Conservation (phyloP, 2,113 vertebrate species). For the Okapia johnstoni region DNA sequence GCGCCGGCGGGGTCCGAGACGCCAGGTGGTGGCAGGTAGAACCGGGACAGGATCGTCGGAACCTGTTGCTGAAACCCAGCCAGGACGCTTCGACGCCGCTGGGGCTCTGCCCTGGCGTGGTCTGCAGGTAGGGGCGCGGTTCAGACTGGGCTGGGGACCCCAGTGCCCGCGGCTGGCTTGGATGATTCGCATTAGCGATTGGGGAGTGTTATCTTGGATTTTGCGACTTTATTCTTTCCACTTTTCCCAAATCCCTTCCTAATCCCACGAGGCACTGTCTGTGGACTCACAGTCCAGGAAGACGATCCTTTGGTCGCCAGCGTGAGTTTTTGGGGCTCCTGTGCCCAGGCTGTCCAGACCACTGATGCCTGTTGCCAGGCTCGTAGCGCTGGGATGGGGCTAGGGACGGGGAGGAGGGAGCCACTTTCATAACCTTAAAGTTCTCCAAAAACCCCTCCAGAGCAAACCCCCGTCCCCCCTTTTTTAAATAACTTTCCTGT, state of each 20-base stretch:
- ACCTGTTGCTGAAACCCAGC: neutral
- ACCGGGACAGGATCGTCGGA: accelerated
- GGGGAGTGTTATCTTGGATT: neutral
- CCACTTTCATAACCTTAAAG: neutral
- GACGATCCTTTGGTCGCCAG: neutral
- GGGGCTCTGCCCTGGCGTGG: accelerated
- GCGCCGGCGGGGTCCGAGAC: accelerated
- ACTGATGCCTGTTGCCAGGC: too few species aligned
- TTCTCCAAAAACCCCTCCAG: neutral
- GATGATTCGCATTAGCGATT: accelerated
- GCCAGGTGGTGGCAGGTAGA: too few species aligned
- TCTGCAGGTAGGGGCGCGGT: neutral
- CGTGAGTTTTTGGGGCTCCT: neutral
- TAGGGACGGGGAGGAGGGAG: neutral
- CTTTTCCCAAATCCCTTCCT: neutral
- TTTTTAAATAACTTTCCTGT: neutral
- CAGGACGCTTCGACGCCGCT: accelerated
- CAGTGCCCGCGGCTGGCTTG: neutral
- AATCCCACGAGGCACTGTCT: neutral
- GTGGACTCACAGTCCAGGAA: neutral
- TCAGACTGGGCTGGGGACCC: neutral
- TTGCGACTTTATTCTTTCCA: neutral
- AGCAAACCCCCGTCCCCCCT: accelerated
- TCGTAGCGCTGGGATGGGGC: accelerated
- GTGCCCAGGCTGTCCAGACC: neutral